Evolutionary conservation across 1,140 invertebrate species (phyloP), one percentile per base, ranked within the genome.

Genomic region (Meloidogyne exigua): DNA sequence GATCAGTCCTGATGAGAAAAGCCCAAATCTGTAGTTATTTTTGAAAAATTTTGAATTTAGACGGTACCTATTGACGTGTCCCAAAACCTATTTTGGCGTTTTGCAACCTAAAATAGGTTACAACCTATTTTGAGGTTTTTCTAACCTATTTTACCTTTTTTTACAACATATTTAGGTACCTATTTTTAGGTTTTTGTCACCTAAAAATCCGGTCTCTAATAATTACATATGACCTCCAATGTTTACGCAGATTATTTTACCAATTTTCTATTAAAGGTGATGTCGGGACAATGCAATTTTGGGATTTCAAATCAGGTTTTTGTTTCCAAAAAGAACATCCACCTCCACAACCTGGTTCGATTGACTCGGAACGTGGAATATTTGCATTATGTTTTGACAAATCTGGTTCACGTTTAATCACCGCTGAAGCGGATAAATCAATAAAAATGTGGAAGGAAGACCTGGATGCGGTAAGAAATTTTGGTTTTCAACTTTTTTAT

Each of bases 401-500:
- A 75, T 95, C 94, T 75, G 95, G 95, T 57, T 92, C 92, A 15
- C 90, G 97, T 72, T 91, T 99, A 65, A 93, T 99, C 72, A 97
- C 96, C 1, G 93, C 93, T 7, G 97, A 99, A 89, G 95, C 96
- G 9, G 97, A 99, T 88, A 99, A 99, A 90, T 98, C 95, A 0
- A 95, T 99, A 77, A 99, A 99, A 91, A 93, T 99, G 78, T 99
- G 98, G 88, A 96, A 94, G 88, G 95, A 98, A 89, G 96, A 99
- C 89, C 94, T 96, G 28, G 91, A 92, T 69, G 96, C 96, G 15
- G 91, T 92, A 89, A 90, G 89, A 42, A 15, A 70, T n/a, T 28
- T 36, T 39, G 21, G 23, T 12, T n/a, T 44, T 72, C 62, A 2
- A 13, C 10, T 10, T 18, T 21, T 28, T 28, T 7, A 7, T 7